These are phyloP conservation scores for Gadopsis bispinosus DNA, from an alignment of 2,797 vertebrate species.

Conservation along the genomic window DNA sequence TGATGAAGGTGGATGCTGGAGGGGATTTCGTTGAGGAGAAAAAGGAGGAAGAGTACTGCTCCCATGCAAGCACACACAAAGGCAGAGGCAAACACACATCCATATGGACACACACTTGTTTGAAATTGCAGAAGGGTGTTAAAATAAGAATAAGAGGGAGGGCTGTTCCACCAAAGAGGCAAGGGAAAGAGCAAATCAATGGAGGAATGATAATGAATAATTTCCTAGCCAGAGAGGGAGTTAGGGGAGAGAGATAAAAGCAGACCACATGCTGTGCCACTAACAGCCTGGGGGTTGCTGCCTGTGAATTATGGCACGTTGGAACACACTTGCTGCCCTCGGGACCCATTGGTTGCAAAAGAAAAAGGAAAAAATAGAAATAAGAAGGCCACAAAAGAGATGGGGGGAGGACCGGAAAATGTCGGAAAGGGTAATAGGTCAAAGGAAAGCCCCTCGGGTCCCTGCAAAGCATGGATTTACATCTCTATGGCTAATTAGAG, in stretches of 20 bases:
- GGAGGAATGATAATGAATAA: conserved; percentile 78
- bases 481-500: conserved; percentile 73
- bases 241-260: conserved; percentile 80
- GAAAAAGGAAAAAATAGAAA: conserved; percentile 52
- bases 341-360: conserved; percentile 62
- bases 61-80: conserved; percentile 22
- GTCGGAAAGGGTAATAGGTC: conserved; percentile 62
- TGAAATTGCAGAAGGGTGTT: conserved; percentile 60
- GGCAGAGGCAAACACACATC: conserved; percentile 19
- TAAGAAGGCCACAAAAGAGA: conserved; percentile 44
- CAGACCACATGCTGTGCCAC: conserved; percentile 78
- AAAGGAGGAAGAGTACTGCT: conserved; percentile 21
- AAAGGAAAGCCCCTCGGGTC: conserved; percentile 55
- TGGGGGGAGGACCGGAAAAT: conserved; percentile 23
- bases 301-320: conserved; percentile 67
- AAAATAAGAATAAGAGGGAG: conserved; percentile 35
- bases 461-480: conserved; percentile 60
- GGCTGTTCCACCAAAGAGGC: conserved; percentile 52
- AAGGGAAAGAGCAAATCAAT: conserved; percentile 70
- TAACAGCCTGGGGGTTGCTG: conserved; percentile 71
- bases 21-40: conserved; percentile 52
- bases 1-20: conserved; percentile 65
- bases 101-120: conserved; percentile 49
- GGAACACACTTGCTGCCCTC: conserved; percentile 67
- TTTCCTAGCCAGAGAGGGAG: conserved; percentile 71